phyloP scores from a whole-genome alignment of 1,140 invertebrate species.

The Phymastichus coffea region DNA sequence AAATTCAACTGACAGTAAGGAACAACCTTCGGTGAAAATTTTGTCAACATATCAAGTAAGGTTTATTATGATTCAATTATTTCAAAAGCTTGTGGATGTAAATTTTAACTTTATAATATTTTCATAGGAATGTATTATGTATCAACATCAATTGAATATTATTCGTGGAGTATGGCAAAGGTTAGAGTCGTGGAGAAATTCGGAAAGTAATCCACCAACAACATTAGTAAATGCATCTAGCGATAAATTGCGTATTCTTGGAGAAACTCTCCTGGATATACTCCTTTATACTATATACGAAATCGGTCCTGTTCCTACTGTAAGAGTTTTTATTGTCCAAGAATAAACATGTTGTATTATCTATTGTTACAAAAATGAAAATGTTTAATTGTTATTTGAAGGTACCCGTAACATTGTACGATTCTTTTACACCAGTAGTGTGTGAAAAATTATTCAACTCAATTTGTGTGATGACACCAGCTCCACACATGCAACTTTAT shows the following conservation, averaged over 20 bases:
- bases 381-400: constrained; percentile 31
- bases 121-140: constrained; percentile 70
- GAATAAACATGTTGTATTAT: not conserved
- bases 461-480: constrained; percentile 62
- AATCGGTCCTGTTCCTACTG: constrained; percentile 58
- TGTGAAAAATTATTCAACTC: constrained; percentile 71
- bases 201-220: constrained; percentile 46
- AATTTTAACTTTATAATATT: constrained; percentile 26
- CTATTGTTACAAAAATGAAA: constrained; percentile 4
- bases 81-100: not conserved
- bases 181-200: constrained; percentile 61
- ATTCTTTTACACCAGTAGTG: constrained; percentile 60
- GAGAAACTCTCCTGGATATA: constrained; percentile 78
- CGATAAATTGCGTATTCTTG: constrained; percentile 77
- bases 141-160: constrained; percentile 79
- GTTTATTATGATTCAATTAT: constrained; percentile 19
- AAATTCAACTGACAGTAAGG: constrained; percentile 60
- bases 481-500: constrained; percentile 67
- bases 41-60: constrained; percentile 74
- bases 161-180: constrained; percentile 72
- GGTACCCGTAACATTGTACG: constrained; percentile 57
- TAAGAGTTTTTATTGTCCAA: constrained; percentile 37
- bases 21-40: constrained; percentile 68
- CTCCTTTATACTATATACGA: constrained; percentile 67
- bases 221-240: constrained; percentile 64